A percentile compares a stretch with the other conserved stretches of the same genome.
phyloP scores from a whole-genome alignment of 2,888 invertebrate genomes.

The Uloborus plumipes region DNA sequence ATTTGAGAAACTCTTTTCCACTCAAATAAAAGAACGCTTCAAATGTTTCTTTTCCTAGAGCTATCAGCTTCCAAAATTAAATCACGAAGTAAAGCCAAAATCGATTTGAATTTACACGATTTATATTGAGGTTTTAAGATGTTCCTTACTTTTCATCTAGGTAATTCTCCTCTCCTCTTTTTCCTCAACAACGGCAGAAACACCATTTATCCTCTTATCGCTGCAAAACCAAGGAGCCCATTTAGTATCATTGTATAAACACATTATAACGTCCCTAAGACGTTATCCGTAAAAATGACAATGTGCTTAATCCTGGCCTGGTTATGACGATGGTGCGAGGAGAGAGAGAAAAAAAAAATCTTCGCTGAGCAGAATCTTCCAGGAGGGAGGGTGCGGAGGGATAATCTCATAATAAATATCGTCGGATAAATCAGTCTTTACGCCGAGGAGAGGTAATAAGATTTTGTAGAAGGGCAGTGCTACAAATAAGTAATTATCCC shows the following conservation, averaged over 20 bases:
- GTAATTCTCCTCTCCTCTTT: neutral
- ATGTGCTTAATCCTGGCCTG: constrained; percentile 26
- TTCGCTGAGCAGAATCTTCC: neutral
- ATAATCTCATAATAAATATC: constrained; percentile 55
- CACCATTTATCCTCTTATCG: too few relatives aligned
- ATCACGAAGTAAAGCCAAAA: too few relatives aligned
- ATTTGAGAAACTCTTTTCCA: too few relatives aligned
- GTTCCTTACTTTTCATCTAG: neutral
- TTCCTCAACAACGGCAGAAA: neutral
- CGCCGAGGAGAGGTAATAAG: constrained; percentile 6
- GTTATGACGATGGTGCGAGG: neutral
- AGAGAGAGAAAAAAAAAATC: neutral
- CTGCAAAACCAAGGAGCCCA: constrained; percentile 16
- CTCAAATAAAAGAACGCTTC: too few relatives aligned
- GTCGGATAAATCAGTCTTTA: constrained; percentile 27
- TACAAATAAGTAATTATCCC: constrained; percentile 59
- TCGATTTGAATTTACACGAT: too few relatives aligned
- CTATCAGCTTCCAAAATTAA: too few relatives aligned
- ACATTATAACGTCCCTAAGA: constrained; percentile 35
- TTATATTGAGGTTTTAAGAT: too few relatives aligned
- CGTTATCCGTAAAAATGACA: constrained; percentile 33
- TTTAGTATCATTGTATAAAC: constrained; percentile 54
- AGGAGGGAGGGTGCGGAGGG: neutral
- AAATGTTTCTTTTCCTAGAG: too few relatives aligned
- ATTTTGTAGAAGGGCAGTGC: constrained; percentile 13